Conservation (phyloP, 37 sponge, comb jelly and placozoan species). For the Diacarnus erythraeanus region DNA sequence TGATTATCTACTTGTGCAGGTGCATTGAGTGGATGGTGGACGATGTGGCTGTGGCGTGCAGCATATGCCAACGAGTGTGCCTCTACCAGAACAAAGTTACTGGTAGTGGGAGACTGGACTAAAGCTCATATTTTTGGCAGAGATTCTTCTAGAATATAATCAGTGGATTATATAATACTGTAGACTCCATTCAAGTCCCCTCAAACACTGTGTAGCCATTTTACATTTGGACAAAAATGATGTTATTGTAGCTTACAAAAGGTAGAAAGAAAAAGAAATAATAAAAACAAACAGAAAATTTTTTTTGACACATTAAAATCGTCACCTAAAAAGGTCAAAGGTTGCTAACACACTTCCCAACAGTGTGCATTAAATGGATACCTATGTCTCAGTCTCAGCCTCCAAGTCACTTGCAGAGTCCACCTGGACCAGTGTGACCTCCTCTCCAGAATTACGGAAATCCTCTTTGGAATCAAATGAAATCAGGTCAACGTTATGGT, state of each 20-base stretch:
- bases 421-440: neutral
- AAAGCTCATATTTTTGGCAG: conserved; percentile 67
- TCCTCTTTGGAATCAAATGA: conserved; percentile 12
- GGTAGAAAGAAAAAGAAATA: neutral
- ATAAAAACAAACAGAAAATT: neutral
- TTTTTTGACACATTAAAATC: too few species aligned
- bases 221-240: too few species aligned
- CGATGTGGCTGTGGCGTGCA: conserved; percentile 77
- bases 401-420: neutral
- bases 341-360: neutral
- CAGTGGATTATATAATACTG: too few species aligned
- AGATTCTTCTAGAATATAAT: conserved; percentile 65
- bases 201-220: neutral
- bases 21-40: conserved; percentile 74
- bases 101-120: conserved; percentile 69
- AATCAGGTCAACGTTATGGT: neutral
- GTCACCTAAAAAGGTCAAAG: too few species aligned
- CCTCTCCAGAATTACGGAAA: neutral
- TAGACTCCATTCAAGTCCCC: too few species aligned
- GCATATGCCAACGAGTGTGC: conserved; percentile 59
- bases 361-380: neutral
- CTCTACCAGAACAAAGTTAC: conserved; percentile 42
- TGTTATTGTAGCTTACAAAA: too few species aligned
- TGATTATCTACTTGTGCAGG: conserved; percentile 10
- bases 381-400: neutral